Evolutionary conservation across 2,797 vertebrate genomes (phyloP), one percentile per base, ranked within the genome.

Genomic region (Dipus sagitta): DNA sequence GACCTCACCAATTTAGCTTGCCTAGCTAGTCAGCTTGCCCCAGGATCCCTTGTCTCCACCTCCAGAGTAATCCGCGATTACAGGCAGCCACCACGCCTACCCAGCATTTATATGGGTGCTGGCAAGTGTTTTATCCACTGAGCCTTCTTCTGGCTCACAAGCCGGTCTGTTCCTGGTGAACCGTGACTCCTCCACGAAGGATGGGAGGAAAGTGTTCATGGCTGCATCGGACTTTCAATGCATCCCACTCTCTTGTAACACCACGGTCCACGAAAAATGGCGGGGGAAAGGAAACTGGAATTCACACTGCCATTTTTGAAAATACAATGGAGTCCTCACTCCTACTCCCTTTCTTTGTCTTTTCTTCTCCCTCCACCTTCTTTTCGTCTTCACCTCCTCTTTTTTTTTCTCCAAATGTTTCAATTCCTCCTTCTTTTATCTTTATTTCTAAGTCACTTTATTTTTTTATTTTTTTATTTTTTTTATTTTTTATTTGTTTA

Each of bases 291-390:
- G 58, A 90, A 82, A 60, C 6, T 71, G n/a, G 32, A 90, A 77
- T 84, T 88, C 42, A 32, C 23, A 75, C 3, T 34, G 10, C 79
- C n/a, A 42, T 11, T 84, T 95, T 91, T 86, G 81, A 91, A 94
- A 94, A 87, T 68, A 85, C 21, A 85, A 58, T 82, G 60, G 6
- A 11, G 18, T 18, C 34, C 6, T 76, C 0, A 42, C 34, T 67
- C 58, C 3, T 17, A 30, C 47, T 13, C 80, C 0, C 13, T 70
- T 54, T 24, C 7, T 67, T 54, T 28, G 24, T 17, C 14, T 28
- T 42, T 30, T 70, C 21, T 8, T n/a, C 23, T 64, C 58, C 23
- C 18, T 58, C 26, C 15, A 10, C 6, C 20, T 76, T 32, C 12
- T 38, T 2, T 15, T 64, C 7, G 30, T 18, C 23, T 28, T 32